Evolutionary conservation across 2,797 vertebrate genomes (phyloP), one percentile per base, ranked within the genome.

Genomic region (Cyprinella venusta): DNA sequence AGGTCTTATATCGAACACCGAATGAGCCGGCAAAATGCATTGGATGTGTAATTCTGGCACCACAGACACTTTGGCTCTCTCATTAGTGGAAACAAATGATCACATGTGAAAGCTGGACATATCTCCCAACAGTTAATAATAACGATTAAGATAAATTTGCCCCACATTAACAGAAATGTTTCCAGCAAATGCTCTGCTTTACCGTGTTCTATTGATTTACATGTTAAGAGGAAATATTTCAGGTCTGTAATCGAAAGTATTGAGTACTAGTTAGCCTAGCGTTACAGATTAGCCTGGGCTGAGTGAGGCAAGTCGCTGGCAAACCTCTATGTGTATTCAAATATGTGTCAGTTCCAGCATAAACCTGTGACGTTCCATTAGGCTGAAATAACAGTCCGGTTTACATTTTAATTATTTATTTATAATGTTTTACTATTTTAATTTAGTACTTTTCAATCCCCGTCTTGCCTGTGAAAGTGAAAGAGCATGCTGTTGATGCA

Each of bases 401-500:
- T 24, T 36, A 8, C 8, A 36, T 56, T 8, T 72, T 9, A 15
- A 30, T 19, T 71, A 59, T 40, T 5, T 21, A 38, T 75, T 75
- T 5, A 26, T 40, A 18, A 69, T 72, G 4, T 75, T 33, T 38
- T 6, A n/a, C 16, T 21, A 85, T 85, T 59, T 68, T n/a, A 36
- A 9, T 40, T 82, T 45, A 63, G 30, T 75, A 36, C 19, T 15
- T 38, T 36, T 45, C 24, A 12, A n/a, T 26, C 15, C 1, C 33
- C 10, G 33, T 9, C 1, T 21, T 21, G 61, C 30, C 24, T 30
- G 8, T n/a, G 30, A 19, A 7, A 54, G 52, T 79, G 87, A 91
- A 92, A 89, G 91, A 91, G 90, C 90, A 88, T 40, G 65, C 90
- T 86, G 91, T 92, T 93, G 90, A 93, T 91, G 90, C 88, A 89